phyloP scores from a whole-genome alignment of 1,140 invertebrate species.

The Drosophila setifemur region DNA sequence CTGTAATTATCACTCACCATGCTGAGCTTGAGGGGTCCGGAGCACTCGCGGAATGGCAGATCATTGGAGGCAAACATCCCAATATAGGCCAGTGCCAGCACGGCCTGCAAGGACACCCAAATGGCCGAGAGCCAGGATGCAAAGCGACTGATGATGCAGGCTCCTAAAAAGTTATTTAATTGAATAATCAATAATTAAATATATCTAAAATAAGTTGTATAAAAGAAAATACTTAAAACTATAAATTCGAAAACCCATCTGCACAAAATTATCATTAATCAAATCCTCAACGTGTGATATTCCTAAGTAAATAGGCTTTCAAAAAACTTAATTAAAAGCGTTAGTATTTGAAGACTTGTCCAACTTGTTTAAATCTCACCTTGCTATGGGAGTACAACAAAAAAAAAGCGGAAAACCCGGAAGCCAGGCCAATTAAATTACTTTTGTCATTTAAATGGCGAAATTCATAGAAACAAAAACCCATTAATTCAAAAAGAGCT shows the following conservation, averaged over 20 bases:
- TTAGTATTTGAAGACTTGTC: no score
- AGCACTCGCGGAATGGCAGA: constrained; percentile 75
- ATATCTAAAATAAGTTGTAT: not conserved
- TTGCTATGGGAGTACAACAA: not conserved
- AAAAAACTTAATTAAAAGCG: no score
- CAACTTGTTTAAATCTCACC: not conserved
- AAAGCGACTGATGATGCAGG: constrained; percentile 79
- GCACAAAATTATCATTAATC: no score
- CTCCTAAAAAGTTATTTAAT: constrained; percentile 41
- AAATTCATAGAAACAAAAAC: constrained; percentile 6
- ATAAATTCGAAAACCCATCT: no score
- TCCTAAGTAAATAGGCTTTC: no score
- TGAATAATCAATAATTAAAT: not conserved
- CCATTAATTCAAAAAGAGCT: constrained; percentile 22
- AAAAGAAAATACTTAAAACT: not conserved
- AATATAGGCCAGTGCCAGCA: constrained; percentile 76
- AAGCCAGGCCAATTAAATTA: constrained; percentile 25
- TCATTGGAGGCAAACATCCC: constrained; percentile 75
- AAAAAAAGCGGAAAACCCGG: constrained; percentile 23
- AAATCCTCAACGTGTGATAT: no score
- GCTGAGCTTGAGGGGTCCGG: constrained; percentile 61
- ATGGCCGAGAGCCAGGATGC: constrained; percentile 80
- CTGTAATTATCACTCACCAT: constrained; percentile 49
- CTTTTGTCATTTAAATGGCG: constrained; percentile 31
- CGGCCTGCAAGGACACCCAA: constrained; percentile 80